Evolutionary conservation across 2,113 vertebrate genomes (phyloP).

Genomic region (Psittacara wagleri): DNA sequence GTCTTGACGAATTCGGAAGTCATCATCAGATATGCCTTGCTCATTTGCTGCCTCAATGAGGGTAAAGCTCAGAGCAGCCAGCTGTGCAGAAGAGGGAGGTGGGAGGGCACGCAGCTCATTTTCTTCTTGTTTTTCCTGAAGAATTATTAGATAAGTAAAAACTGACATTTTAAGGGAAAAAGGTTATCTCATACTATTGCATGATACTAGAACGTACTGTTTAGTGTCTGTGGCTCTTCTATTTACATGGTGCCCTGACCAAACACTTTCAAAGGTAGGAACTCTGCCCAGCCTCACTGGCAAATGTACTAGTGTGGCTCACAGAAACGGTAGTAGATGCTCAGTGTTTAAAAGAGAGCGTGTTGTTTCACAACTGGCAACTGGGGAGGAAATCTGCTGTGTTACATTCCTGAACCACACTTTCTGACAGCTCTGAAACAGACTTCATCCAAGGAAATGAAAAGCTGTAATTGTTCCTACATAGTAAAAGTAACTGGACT

Average conservation of each 20-base stretch:
- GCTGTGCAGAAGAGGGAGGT: constrained; percentile 82
- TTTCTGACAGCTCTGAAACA: constrained; percentile 21
- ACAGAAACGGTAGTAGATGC: neutral
- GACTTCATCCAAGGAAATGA: neutral
- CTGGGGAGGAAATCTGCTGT: neutral
- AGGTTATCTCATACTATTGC: neutral
- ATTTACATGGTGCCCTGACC: neutral
- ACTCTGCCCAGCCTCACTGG: neutral
- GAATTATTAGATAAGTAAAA: constrained; percentile 25
- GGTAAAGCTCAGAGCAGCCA: constrained; percentile 85
- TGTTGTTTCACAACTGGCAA: neutral
- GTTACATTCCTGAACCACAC: neutral
- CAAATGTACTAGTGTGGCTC: neutral
- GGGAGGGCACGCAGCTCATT: constrained; percentile 91
- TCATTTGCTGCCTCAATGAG: constrained; percentile 82
- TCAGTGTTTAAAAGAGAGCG: neutral
- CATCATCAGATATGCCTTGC: constrained; percentile 91
- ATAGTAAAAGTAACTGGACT: neutral
- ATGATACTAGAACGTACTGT: neutral
- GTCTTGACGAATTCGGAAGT: constrained; percentile 83
- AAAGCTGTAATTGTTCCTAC: neutral
- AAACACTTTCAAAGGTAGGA: neutral
- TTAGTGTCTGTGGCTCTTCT: neutral
- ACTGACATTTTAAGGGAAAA: neutral
- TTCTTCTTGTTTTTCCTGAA: constrained; percentile 96